A percentile compares a stretch with the other conserved stretches of the same genome.
Conservation (phyloP, 2,888 invertebrate genomes). For the Heteromurus nitidus region DNA sequence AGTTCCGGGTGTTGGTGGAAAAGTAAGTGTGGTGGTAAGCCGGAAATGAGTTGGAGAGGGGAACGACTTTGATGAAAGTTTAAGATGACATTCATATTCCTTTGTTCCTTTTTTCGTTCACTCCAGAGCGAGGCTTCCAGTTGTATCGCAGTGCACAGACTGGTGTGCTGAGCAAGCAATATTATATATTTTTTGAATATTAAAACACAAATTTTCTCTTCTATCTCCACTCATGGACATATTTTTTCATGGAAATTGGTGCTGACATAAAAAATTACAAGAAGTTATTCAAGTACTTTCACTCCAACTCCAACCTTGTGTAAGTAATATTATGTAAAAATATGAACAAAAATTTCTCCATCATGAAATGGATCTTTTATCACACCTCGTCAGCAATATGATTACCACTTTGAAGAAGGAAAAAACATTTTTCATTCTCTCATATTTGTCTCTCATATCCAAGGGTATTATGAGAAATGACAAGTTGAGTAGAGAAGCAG, state of each 20-base stretch:
- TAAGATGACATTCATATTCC: conserved; percentile 15
- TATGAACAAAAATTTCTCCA: no score
- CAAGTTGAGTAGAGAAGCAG: background rate
- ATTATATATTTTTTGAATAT: conserved; percentile 24
- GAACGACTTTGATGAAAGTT: conserved; percentile 35
- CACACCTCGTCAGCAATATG: no score
- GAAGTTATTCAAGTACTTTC: background rate
- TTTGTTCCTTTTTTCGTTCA: background rate
- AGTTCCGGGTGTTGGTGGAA: conserved; percentile 1
- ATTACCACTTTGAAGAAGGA: no score
- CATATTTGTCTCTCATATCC: conserved; percentile 9
- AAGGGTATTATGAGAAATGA: conserved; percentile 14
- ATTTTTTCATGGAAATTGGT: conserved; percentile 9
- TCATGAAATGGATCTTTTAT: no score
- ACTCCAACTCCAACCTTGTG: no score
- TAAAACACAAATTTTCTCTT: conserved; percentile 26
- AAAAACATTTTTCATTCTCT: no score
- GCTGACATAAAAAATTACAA: conserved; percentile 1
- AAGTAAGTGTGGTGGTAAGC: conserved; percentile 3
- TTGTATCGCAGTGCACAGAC: background rate
- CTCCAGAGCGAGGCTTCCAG: background rate
- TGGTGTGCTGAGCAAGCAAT: background rate
- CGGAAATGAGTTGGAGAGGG: conserved; percentile 40
- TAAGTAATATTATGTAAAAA: no score
- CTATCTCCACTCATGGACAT: background rate